Evolutionary conservation across 2,113 vertebrate species (phyloP), one percentile per base, ranked within the genome.

Genomic region (Colossoma macropomum): DNA sequence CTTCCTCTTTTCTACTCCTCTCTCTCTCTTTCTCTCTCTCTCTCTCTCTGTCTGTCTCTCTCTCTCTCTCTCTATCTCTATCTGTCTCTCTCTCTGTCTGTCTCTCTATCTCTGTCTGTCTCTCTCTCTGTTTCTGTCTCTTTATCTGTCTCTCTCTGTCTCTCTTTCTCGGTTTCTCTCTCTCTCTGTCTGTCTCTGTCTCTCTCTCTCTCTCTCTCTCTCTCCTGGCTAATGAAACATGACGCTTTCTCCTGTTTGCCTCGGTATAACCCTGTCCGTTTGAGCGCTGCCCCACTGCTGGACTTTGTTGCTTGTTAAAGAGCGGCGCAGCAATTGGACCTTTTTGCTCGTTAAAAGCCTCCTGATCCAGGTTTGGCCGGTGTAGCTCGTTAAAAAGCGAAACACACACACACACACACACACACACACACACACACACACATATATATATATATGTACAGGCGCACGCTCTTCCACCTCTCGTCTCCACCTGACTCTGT

Each of bases 331-430:
- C 34, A 32, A 17, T 28, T 4, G 50, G 80, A 54, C 65, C 73
- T 70, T 56, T 82, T 56, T 52, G 32, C 74, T 75, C 10, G 30
- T 82, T 76, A 76, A 63, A 60, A 41, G 60, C 38, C 25, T 62
- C 38, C 17, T 30, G 79, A 54, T 45, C 38, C 41, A 77, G 81
- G 34, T 83, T 70, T 50, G 66, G 45, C 21, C 54, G 2, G 66
- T 45, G 65, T 71, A 77, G 81, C 65, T 83, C 81, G 75, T 83
- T 83, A 77, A 71, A 83, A 59, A 59, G 66, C 34, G 9, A 21
- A 28, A 68, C 62, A 54, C 16, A 25, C 27, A 70, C 30, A 69
- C 66, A 38, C 66, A 69, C 66, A 69, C 66, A 69, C 32, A 69
- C 32, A 69, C 66, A 69, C 66, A 69, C 66, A 66, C 63, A 66